phyloP scores from a whole-genome alignment of 2,113 vertebrate genomes.

The Lophotis ruficrista region DNA sequence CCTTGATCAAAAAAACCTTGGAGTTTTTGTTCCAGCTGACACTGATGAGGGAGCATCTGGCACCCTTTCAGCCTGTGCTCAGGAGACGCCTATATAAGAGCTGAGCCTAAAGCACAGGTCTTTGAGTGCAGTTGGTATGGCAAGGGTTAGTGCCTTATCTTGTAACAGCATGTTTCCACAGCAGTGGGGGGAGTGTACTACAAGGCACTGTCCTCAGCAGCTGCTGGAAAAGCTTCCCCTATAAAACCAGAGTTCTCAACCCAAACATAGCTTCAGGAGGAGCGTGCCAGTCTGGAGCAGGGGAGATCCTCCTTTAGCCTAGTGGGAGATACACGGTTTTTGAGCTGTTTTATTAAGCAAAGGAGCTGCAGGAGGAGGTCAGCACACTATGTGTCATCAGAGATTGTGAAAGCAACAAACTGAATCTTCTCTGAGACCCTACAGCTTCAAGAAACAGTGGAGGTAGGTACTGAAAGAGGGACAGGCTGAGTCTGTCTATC shows the following conservation, averaged over 20 bases:
- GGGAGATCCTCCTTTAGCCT: neutral
- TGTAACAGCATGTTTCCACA: rapidly evolving
- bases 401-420: neutral
- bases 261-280: neutral
- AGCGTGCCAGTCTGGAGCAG: neutral
- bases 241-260: neutral
- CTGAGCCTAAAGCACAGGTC: rapidly evolving
- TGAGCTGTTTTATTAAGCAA: neutral
- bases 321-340: neutral
- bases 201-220: neutral
- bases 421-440: neutral
- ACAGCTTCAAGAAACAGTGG: neutral
- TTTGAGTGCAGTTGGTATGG: rapidly evolving
- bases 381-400: neutral
- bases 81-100: neutral
- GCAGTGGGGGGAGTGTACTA: neutral
- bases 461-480: neutral
- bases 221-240: neutral
- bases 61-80: neutral
- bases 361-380: neutral
- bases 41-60: neutral
- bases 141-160: neutral
- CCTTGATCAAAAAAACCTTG: neutral
- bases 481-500: neutral
- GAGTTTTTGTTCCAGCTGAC: neutral